A percentile compares a stretch with the other conserved stretches of the same genome.
Evolutionary conservation across 2,113 vertebrate genomes (phyloP).

Genomic region (Anguilla japonica): DNA sequence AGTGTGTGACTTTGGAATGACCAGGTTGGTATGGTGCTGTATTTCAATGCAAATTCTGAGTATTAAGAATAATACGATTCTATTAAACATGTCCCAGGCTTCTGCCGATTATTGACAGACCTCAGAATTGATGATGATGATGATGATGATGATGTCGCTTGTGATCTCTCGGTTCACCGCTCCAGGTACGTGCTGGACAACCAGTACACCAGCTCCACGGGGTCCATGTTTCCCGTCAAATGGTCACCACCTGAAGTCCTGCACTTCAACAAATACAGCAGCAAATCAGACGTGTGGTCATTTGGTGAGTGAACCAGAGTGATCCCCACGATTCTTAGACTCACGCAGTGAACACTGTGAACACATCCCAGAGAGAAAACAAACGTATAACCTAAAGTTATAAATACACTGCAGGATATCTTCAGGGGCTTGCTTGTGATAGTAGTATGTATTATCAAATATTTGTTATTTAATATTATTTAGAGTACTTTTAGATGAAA

Average conservation of each 20-base stretch:
- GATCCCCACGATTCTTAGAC: background rate
- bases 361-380: background rate
- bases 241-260: constrained; percentile 90
- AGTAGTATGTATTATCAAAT: background rate
- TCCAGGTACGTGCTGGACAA: constrained; percentile 82
- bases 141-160: no score
- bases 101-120: background rate
- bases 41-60: background rate
- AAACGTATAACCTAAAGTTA: background rate
- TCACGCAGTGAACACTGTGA: background rate
- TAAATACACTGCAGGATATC: background rate
- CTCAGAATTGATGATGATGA: no score
- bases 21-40: constrained; percentile 66
- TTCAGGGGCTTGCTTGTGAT: background rate
- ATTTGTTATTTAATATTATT: background rate
- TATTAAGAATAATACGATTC: background rate
- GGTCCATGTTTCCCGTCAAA: constrained; percentile 84
- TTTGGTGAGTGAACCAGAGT: constrained; percentile 71
- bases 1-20: constrained; percentile 86
- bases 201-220: constrained; percentile 83
- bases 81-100: background rate
- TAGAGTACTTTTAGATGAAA: background rate
- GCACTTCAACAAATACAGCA: constrained; percentile 86
- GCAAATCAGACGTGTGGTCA: constrained; percentile 89
- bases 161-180: background rate